Evolutionary conservation across 1,140 invertebrate species (phyloP).

Genomic region (Drosophila grimshawi): DNA sequence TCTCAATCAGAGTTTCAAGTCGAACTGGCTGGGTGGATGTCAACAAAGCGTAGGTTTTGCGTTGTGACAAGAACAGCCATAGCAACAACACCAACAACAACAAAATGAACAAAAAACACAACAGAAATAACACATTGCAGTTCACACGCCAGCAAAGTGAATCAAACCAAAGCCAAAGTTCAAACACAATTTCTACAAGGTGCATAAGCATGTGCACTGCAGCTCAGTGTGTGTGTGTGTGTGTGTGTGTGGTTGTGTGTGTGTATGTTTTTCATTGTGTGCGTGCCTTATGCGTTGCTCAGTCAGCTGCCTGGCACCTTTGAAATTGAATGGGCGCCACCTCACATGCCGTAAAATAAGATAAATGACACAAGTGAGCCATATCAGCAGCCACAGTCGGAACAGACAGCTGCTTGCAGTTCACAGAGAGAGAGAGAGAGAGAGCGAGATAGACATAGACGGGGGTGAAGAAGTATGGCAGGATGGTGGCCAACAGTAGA

Average conservation of each 20-base stretch:
- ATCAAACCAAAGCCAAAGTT: conserved; percentile 80
- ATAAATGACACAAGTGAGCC: conserved; percentile 82
- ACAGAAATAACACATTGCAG: conserved; percentile 48
- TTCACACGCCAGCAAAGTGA: conserved; percentile 58
- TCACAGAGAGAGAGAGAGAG: background rate
- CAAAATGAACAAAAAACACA: conserved; percentile 9
- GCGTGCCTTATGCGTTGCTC: conserved; percentile 60
- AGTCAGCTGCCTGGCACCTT: conserved; percentile 68
- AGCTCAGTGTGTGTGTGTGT: background rate
- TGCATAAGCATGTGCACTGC: conserved; percentile 55
- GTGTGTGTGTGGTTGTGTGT: background rate
- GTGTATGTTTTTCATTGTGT: conserved; percentile 10
- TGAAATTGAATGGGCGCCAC: conserved; percentile 69
- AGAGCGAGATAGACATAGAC: conserved; percentile 4
- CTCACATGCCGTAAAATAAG: conserved; percentile 73
- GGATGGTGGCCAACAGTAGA: conserved; percentile 19
- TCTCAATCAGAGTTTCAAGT: conserved; percentile 58
- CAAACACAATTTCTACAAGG: conserved; percentile 80
- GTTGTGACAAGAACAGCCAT: conserved; percentile 46
- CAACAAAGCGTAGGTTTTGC: conserved; percentile 57
- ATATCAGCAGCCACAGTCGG: conserved; percentile 58
- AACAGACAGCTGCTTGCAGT: conserved; percentile 53
- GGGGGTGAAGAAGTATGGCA: background rate
- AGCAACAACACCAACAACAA: conserved; percentile 28
- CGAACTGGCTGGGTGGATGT: conserved; percentile 25